Conservation (phyloP, 2,888 invertebrate genomes). For the Mamestra brassicae region DNA sequence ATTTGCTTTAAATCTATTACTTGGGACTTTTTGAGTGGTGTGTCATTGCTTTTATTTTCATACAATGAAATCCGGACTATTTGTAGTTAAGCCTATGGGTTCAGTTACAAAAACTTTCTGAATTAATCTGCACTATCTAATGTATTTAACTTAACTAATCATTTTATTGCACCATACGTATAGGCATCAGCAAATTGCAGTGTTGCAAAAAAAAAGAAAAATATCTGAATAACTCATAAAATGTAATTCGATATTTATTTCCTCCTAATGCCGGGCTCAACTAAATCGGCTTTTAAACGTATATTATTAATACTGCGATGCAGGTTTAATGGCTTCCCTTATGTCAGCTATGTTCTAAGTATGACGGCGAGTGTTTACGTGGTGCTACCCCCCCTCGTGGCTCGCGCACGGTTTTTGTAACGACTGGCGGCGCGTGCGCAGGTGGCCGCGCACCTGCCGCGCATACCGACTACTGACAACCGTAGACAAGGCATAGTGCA, state of each 20-base stretch:
- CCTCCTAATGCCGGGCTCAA: conserved; percentile 54
- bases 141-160: neutral
- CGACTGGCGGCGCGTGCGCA: conserved; percentile 87
- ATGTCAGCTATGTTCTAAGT: conserved; percentile 72
- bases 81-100: neutral
- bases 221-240: conserved; percentile 33
- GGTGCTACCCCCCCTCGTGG: conserved; percentile 73
- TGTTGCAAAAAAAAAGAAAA: conserved; percentile 35
- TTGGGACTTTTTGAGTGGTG: conserved; percentile 16
- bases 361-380: conserved; percentile 71
- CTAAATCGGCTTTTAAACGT: conserved; percentile 73
- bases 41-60: conserved; percentile 1
- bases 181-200: conserved; percentile 14
- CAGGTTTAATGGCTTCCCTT: conserved; percentile 83
- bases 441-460: conserved; percentile 90
- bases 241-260: conserved; percentile 68
- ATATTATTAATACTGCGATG: conserved; percentile 72
- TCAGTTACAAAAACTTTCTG: neutral
- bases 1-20: conserved; percentile 52
- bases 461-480: conserved; percentile 78
- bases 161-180: neutral
- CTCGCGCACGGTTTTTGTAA: conserved; percentile 85
- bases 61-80: conserved; percentile 3
- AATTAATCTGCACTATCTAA: neutral
- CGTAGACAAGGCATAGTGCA: conserved; percentile 83